These are phyloP conservation scores for Diarsia rubi DNA, from an alignment of 2,888 invertebrate genomes.

Conservation along the genomic window DNA sequence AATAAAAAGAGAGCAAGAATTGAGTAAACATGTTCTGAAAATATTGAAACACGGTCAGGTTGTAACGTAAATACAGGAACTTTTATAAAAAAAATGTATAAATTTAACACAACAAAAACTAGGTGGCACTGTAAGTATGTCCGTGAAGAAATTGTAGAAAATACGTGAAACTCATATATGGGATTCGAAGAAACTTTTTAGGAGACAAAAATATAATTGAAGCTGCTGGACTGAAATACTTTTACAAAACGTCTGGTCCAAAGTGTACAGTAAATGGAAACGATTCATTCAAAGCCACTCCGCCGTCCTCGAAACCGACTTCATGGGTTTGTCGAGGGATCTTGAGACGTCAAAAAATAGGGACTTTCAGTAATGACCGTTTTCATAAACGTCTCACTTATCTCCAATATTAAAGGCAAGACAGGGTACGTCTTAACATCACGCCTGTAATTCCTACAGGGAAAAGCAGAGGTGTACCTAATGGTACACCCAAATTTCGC, in stretches of 20 bases:
- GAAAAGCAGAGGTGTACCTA: too few relatives aligned
- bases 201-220: neutral
- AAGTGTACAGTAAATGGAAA: neutral
- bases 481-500: too few relatives aligned
- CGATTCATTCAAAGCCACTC: conserved; percentile 19
- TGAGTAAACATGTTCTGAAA: conserved; percentile 12
- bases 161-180: neutral
- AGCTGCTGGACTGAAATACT: neutral
- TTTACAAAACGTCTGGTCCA: neutral
- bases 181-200: neutral
- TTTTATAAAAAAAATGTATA: neutral
- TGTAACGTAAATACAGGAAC: neutral
- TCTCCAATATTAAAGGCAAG: neutral
- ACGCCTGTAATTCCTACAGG: too few relatives aligned
- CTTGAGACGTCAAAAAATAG: neutral
- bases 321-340: neutral
- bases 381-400: neutral
- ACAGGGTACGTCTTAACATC: too few relatives aligned
- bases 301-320: conserved; percentile 2
- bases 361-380: neutral
- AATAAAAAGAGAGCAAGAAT: neutral
- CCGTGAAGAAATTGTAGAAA: neutral
- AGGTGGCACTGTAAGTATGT: neutral
- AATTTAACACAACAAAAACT: neutral
- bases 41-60: conserved; percentile 11